A percentile compares a stretch with the other conserved stretches of the same genome.
These are phyloP conservation scores for Camponotus floridanus DNA, from an alignment of 1,140 invertebrate species.

Conservation along the genomic window DNA sequence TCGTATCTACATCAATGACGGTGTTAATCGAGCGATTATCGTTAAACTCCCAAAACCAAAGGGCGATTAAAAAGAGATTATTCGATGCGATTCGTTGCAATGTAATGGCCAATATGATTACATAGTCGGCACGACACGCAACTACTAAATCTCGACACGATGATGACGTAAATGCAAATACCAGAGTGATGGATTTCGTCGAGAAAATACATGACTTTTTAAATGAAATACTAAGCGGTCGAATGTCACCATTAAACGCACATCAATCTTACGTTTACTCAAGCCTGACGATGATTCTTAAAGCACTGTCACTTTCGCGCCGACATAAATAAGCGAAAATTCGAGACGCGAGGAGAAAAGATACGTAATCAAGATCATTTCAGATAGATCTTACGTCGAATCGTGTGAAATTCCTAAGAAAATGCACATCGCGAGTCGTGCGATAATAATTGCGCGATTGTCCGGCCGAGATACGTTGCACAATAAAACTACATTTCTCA, in stretches of 20 bases:
- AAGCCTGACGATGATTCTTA: neutral
- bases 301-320: neutral
- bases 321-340: neutral
- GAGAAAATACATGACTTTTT: neutral
- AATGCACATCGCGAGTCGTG: too few relatives aligned
- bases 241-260: neutral
- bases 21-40: constrained; percentile 20
- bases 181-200: neutral
- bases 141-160: neutral
- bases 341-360: neutral
- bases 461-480: neutral
- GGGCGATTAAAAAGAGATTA: constrained; percentile 9
- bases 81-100: neutral
- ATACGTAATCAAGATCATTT: neutral
- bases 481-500: constrained; percentile 26
- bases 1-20: neutral
- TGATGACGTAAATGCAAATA: constrained; percentile 6
- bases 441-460: constrained; percentile 6
- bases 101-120: neutral
- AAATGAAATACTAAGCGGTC: too few relatives aligned
- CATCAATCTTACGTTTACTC: constrained; percentile 7
- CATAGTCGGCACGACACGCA: neutral
- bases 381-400: neutral
- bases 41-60: neutral
- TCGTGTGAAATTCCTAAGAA: neutral